Evolutionary conservation across 2,888 invertebrate species (phyloP).

Genomic region (Dolichomitus sp.): DNA sequence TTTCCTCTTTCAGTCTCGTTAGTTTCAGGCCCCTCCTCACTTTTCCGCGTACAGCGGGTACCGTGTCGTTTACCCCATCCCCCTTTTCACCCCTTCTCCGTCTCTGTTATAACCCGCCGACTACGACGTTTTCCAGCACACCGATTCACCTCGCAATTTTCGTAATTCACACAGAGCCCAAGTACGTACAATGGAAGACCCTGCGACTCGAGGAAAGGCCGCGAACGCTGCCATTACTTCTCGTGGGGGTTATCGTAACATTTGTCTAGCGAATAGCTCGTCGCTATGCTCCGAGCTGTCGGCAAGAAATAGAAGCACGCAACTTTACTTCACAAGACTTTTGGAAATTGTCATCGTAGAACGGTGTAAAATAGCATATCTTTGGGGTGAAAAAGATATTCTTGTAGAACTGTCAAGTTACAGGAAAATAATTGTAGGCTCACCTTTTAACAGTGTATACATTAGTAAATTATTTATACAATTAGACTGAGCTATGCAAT

Average conservation of each 20-base stretch:
- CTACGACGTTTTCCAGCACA: constrained; percentile 59
- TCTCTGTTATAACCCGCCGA: constrained; percentile 42
- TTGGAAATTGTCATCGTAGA: not conserved
- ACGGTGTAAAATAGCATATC: not conserved
- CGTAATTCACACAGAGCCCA: constrained; percentile 56
- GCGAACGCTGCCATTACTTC: constrained; percentile 49
- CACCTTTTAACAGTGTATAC: not conserved
- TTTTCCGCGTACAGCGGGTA: constrained; percentile 21
- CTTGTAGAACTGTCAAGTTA: not conserved
- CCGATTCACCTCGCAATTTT: constrained; percentile 61
- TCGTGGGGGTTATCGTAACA: constrained; percentile 50
- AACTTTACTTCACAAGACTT: not conserved
- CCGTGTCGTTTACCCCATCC: constrained; percentile 41
- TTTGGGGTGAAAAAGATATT: not conserved
- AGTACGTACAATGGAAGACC: constrained; percentile 35
- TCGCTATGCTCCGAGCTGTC: constrained; percentile 8
- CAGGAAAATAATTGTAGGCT: not conserved
- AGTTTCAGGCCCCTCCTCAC: constrained; percentile 26
- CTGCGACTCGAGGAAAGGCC: constrained; percentile 7
- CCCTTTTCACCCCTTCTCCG: not conserved
- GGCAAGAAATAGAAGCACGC: constrained; percentile 12
- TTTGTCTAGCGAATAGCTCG: constrained; percentile 36
- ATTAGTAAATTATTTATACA: not conserved
- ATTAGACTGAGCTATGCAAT: no score
- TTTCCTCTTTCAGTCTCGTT: constrained; percentile 34